A percentile compares a stretch with the other conserved stretches of the same genome.
phyloP scores from a whole-genome alignment of 1,140 invertebrate species.

The Pararge aegeria region DNA sequence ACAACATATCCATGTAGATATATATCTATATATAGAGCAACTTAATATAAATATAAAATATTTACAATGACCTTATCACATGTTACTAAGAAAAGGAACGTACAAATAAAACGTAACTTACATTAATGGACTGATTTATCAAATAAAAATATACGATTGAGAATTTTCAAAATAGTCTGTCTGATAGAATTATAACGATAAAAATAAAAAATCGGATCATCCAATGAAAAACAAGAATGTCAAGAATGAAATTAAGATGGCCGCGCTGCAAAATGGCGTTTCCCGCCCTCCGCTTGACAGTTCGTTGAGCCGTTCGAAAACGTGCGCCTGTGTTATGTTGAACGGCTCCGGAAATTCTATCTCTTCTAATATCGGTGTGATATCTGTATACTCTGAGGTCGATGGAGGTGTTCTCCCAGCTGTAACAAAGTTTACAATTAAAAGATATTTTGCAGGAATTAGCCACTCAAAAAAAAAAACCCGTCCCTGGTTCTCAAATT shows the following conservation, averaged over 20 bases:
- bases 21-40: too few species aligned
- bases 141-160: too few species aligned
- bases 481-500: too few species aligned
- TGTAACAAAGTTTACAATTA: conserved; percentile 35
- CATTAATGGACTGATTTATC: too few species aligned
- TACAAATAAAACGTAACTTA: too few species aligned
- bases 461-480: background rate
- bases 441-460: background rate
- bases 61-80: too few species aligned
- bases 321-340: conserved; percentile 58
- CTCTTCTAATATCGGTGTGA: conserved; percentile 57
- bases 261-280: conserved; percentile 27
- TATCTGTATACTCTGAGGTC: conserved; percentile 52
- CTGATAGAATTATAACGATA: too few species aligned
- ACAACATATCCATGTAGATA: too few species aligned
- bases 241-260: conserved; percentile 37
- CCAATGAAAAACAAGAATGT: background rate
- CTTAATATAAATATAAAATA: too few species aligned
- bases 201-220: too few species aligned
- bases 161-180: too few species aligned
- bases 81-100: too few species aligned
- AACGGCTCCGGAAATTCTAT: conserved; percentile 43
- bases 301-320: conserved; percentile 46
- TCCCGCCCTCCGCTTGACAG: conserved; percentile 45
- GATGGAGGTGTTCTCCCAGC: conserved; percentile 46